Evolutionary conservation across 1,140 invertebrate genomes (phyloP), one percentile per base, ranked within the genome.

Genomic region (Zaprionus camerounensis): DNA sequence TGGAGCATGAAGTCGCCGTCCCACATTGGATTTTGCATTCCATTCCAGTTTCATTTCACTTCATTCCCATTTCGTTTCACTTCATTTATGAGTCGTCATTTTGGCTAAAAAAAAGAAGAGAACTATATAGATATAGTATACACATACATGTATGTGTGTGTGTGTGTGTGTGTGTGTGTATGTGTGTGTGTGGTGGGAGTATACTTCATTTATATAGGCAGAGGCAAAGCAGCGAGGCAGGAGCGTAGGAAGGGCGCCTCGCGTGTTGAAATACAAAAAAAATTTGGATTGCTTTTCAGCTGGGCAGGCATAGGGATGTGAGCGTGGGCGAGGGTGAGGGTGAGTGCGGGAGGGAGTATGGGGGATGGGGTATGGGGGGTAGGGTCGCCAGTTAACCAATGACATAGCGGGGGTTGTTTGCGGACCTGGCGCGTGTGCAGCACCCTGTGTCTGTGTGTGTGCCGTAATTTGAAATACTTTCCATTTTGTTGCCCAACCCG

Each of bases 11-110:
- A 64, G 34, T 46, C 24, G 22, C 63, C 49, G 64, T 57, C 31
- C 53, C 34, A 55, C 55, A 65, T 55, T 17, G 58, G 63, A 77
- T 73, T 73, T 77, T 77, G 57, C 75, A 73, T 74, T 74, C 34
- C 53, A 71, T 75, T 75, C 57, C 44, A 77, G 73, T 78, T 78
- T 71, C 68, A 65, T 67, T 80, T 74, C 83, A 81, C 72, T 86
- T 64, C 82, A 77, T 87, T 88, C 41, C 67, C n/a, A 7, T 17
- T 11, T 17, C 41, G 53, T 62, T 78, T 67, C 82, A 79, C 69
- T 88, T 71, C 85, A 77, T 90, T 88, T 90, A 90, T 90, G 86
- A 90, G 80, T 90, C 85, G 84, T 86, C 81, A 85, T 76, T 81
- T 67, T 79, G 69, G 24, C 56, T 53, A 44, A 73, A 69, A 69